A percentile compares a stretch with the other conserved stretches of the same genome.
Conservation (phyloP, 2,888 invertebrate species). For the Dryococelus australis region DNA sequence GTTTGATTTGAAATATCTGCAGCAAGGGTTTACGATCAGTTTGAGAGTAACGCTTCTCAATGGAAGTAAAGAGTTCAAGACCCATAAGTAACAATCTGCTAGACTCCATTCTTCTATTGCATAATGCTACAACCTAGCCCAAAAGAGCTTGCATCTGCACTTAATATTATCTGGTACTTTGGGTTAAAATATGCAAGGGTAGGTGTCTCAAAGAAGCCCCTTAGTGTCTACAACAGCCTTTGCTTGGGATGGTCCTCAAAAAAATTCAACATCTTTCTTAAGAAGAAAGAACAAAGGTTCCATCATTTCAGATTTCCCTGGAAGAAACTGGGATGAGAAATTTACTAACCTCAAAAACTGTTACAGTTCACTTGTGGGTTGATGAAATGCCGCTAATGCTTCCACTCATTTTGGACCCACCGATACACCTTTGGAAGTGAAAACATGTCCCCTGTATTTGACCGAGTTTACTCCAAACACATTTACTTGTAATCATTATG, state of each 20-base stretch:
- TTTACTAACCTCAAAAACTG: background rate
- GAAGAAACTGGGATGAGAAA: background rate
- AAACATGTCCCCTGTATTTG: background rate
- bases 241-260: background rate
- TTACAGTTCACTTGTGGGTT: background rate
- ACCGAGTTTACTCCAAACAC: background rate
- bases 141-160: constrained; percentile 1
- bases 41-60: background rate
- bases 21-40: background rate
- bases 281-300: background rate
- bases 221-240: background rate
- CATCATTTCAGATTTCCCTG: background rate
- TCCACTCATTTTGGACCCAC: background rate
- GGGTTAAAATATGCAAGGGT: background rate
- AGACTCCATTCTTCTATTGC: background rate
- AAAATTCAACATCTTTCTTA: background rate
- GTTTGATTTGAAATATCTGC: too few relatives aligned
- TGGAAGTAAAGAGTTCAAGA: background rate
- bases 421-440: too few relatives aligned
- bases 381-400: background rate
- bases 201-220: background rate
- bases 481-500: background rate
- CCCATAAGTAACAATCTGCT: background rate
- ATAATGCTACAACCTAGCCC: background rate
- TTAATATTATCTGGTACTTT: background rate